These are phyloP conservation scores for Aegithalos caudatus DNA, from an alignment of 2,113 vertebrate genomes.

Conservation along the genomic window DNA sequence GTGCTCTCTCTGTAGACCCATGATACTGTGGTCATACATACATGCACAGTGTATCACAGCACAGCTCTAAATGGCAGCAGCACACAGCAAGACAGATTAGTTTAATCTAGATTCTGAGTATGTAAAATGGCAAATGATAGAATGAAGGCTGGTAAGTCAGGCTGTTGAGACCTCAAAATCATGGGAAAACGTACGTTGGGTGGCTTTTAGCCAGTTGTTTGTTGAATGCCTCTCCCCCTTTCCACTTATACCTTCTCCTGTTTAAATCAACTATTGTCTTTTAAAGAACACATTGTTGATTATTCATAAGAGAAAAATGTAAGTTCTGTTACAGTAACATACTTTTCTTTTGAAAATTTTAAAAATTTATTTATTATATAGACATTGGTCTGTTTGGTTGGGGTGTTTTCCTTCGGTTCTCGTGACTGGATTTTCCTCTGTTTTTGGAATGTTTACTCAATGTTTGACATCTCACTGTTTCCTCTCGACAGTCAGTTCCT, in stretches of 20 bases:
- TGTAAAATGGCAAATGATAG: not conserved
- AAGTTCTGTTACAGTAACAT: not conserved
- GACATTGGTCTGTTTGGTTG: not conserved
- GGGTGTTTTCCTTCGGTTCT: not conserved
- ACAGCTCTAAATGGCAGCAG: not conserved
- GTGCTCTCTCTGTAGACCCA: not conserved
- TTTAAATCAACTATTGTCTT: not conserved
- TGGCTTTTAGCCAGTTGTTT: not conserved
- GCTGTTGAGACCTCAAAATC: not conserved
- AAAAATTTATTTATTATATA: not conserved
- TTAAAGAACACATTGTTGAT: not conserved
- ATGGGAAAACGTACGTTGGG: not conserved
- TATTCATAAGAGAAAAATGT: not conserved
- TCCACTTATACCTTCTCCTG: not conserved
- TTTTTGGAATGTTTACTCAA: not conserved
- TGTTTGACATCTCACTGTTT: not conserved
- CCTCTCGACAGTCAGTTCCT: not conserved
- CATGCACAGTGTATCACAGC: accelerated
- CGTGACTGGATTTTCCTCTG: not conserved
- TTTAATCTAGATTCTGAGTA: not conserved
- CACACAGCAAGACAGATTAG: not conserved
- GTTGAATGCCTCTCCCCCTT: not conserved
- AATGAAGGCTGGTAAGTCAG: not conserved
- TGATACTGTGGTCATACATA: not conserved
- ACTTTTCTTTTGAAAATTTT: not conserved